Evolutionary conservation across 2,888 invertebrate genomes (phyloP).

Genomic region (Brenthis ino): DNA sequence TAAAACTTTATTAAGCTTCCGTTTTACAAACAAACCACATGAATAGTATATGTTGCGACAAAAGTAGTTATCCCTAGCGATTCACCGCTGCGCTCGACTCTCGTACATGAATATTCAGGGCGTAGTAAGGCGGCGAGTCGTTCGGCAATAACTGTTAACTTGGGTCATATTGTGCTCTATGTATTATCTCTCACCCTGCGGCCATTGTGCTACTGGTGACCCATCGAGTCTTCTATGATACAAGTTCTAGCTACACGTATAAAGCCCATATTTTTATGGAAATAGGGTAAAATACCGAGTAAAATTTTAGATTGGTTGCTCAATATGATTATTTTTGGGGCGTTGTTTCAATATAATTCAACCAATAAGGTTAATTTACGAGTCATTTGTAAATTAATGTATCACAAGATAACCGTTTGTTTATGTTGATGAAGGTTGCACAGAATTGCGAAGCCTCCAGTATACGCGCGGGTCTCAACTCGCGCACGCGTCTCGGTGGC

Average conservation of each 20-base stretch:
- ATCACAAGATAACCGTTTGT: constrained; percentile 68
- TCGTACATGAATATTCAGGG: constrained; percentile 74
- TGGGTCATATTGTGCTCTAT: constrained; percentile 57
- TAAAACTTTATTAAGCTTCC: constrained; percentile 34
- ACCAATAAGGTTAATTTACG: constrained; percentile 38
- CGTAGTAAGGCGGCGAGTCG: constrained; percentile 55
- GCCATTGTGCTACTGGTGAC: constrained; percentile 47
- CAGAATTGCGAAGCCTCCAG: constrained; percentile 79
- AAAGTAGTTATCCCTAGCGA: constrained; percentile 47
- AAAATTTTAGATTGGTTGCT: constrained; percentile 17
- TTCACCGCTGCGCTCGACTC: constrained; percentile 56
- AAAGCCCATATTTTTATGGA: constrained; percentile 29
- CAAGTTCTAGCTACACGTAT: constrained; percentile 16
- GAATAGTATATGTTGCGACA: constrained; percentile 46
- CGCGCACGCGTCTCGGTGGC: constrained; percentile 80
- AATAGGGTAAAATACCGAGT: constrained; percentile 14
- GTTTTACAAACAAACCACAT: constrained; percentile 41
- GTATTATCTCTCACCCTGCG: constrained; percentile 53
- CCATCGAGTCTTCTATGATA: constrained; percentile 38
- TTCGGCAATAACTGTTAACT: constrained; percentile 75
- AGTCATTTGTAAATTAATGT: constrained; percentile 51
- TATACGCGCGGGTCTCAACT: constrained; percentile 77
- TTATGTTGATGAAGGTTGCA: constrained; percentile 80
- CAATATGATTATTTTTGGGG: constrained; percentile 25
- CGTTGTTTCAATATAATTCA: constrained; percentile 28